Evolutionary conservation across 2,888 invertebrate genomes (phyloP).

Genomic region (Drosophila prostipennis): DNA sequence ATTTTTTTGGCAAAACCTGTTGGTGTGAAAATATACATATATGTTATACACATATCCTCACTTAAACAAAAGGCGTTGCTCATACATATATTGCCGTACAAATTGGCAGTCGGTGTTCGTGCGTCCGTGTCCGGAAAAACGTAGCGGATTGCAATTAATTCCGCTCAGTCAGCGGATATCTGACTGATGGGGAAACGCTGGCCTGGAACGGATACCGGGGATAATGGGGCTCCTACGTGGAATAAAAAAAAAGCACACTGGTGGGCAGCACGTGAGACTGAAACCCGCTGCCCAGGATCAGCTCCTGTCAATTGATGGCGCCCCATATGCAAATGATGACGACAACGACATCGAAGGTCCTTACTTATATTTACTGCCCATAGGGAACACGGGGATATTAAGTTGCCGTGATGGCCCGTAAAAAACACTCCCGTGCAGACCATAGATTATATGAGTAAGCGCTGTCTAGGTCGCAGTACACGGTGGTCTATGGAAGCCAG

Average conservation of each 20-base stretch:
- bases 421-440: constrained; percentile 14
- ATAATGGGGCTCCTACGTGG: constrained; percentile 19
- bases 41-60: not conserved
- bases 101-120: constrained; percentile 63
- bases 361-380: constrained; percentile 14
- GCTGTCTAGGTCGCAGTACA: constrained; percentile 18
- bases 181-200: constrained; percentile 28
- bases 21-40: not conserved
- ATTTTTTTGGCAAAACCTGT: not conserved
- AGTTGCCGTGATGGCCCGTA: constrained; percentile 21
- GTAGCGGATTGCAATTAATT: constrained; percentile 79
- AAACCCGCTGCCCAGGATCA: constrained; percentile 10
- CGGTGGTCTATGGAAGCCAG: constrained; percentile 1
- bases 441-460: constrained; percentile 17
- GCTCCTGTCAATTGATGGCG: constrained; percentile 39
- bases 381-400: constrained; percentile 23
- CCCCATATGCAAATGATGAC: constrained; percentile 66
- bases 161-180: constrained; percentile 69
- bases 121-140: constrained; percentile 64
- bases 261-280: constrained; percentile 22
- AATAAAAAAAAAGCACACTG: not conserved
- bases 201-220: constrained; percentile 7
- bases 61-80: constrained; percentile 26
- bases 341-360: constrained; percentile 46
- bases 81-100: constrained; percentile 18